Base-by-base conservation (phyloP, 1,140 invertebrate species). In the Coptotermes formosanus region DNA sequence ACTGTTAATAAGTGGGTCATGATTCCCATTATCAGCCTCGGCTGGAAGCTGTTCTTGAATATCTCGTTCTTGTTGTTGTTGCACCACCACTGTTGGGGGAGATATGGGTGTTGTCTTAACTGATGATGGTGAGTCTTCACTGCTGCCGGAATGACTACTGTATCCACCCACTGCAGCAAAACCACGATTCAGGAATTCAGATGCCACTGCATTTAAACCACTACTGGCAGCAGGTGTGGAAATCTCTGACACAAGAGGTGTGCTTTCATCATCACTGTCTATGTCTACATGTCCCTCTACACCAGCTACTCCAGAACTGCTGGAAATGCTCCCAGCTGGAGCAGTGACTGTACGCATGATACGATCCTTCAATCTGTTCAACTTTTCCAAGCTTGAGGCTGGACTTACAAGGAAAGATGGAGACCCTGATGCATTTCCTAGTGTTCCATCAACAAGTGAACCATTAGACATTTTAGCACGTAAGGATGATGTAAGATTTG, bases 261-360 rank as follows among this genome's bases (percentile, higher is more conserved):
- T 94, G 0, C 93, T 93, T 88, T 94, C 94, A 88, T 94, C 93
- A 88, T 94, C 94, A 88, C 92, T 93, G n/a, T 90, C 90, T 4
- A 87, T 84, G 82, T 89, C 88, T 59, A 89, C 69, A 85, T 86
- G 82, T 8, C 38, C 30, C 19, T 45, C 30, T 30, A 19, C 82
- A 48, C 75, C 9, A 11, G 32, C 59, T 16, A 86, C 25, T 86
- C 89, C 82, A 87, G 89, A 86, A 87, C 89, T 87, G 87, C 87
- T 82, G 90, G 87, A 87, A 89, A 84, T 90, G 91, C 90, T 90
- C 92, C 92, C 90, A 91, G 89, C 83, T 90, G 90, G 88, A 90
- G 90, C 48, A 91, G 91, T 44, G 89, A 88, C 87, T 93, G 89
- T 91, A 44, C 91, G 89, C 4, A 92, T 88, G 2, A 92, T 86